A percentile compares a stretch with the other conserved stretches of the same genome.
Conservation (phyloP, 2,113 vertebrate genomes). For the Rhombomys opimus region DNA sequence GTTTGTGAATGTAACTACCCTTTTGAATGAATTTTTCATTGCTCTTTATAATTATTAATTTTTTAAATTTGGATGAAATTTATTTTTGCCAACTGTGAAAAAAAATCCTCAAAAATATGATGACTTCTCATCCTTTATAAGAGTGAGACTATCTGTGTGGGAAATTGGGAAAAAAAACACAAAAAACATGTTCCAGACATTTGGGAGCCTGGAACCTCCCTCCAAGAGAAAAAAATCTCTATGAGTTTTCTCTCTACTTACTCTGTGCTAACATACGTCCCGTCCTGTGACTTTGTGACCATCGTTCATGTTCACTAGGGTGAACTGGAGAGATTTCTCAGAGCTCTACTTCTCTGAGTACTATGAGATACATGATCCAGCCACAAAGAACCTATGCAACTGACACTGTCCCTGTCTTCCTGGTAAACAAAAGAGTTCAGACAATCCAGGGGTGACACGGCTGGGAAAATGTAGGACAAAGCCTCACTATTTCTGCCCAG, state of each 20-base stretch:
- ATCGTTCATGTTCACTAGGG: not conserved
- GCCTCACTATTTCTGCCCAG: no score
- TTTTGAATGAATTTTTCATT: not conserved
- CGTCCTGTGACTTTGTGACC: not conserved
- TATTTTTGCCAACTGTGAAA: constrained; percentile 16
- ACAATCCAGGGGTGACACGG: not conserved
- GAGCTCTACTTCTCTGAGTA: not conserved
- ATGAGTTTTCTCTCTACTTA: not conserved
- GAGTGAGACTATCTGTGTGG: not conserved
- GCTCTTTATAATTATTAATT: not conserved
- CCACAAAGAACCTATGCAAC: rapidly evolving
- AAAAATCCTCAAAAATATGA: not conserved
- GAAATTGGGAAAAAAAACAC: no score
- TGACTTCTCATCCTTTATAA: not conserved
- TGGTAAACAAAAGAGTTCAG: not conserved
- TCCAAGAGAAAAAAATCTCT: no score
- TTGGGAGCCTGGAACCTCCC: not conserved
- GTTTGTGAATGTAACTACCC: not conserved
- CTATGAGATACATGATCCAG: rapidly evolving
- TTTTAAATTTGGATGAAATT: not conserved
- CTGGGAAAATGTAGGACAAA: not conserved
- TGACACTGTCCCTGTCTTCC: not conserved
- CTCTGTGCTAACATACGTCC: not conserved
- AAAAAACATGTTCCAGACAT: not conserved
- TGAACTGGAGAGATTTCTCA: not conserved